Conservation (phyloP, 2,797 vertebrate genomes). For the Heterohyrax brucei region DNA sequence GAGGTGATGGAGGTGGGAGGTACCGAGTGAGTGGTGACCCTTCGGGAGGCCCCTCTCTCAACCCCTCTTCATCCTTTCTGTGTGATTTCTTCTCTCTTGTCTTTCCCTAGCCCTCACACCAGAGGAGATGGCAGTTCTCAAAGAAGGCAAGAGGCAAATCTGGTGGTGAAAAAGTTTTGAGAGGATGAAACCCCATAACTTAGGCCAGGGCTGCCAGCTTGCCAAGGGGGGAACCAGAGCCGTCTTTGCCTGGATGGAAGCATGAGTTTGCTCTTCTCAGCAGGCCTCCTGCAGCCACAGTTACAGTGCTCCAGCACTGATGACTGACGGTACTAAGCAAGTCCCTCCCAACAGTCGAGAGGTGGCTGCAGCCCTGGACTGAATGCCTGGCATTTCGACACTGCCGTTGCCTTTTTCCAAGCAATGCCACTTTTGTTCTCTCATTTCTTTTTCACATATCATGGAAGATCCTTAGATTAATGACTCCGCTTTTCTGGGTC, state of each 20-base stretch:
- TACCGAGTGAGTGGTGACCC: neutral
- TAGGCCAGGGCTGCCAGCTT: neutral
- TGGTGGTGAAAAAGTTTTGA: neutral
- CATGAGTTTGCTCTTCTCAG: neutral
- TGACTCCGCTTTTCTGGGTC: neutral
- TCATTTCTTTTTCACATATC: neutral
- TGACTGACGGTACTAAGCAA: neutral
- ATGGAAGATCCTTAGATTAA: neutral
- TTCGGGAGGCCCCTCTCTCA: neutral
- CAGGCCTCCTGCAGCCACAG: neutral
- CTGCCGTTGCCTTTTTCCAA: constrained; percentile 26
- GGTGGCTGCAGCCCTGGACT: neutral
- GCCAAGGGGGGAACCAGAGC: neutral
- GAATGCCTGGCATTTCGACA: constrained; percentile 7
- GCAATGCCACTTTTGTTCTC: neutral
- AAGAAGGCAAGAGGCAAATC: neutral
- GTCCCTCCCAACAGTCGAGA: neutral
- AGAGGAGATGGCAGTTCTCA: constrained; percentile 4
- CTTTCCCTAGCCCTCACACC: neutral
- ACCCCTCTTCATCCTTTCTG: neutral
- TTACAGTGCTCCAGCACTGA: neutral
- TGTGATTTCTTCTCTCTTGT: neutral
- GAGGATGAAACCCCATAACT: neutral
- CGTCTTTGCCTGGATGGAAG: neutral
- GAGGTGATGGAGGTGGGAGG: neutral